phyloP scores from a whole-genome alignment of 2,113 vertebrate species.

The Terrapene triunguis region DNA sequence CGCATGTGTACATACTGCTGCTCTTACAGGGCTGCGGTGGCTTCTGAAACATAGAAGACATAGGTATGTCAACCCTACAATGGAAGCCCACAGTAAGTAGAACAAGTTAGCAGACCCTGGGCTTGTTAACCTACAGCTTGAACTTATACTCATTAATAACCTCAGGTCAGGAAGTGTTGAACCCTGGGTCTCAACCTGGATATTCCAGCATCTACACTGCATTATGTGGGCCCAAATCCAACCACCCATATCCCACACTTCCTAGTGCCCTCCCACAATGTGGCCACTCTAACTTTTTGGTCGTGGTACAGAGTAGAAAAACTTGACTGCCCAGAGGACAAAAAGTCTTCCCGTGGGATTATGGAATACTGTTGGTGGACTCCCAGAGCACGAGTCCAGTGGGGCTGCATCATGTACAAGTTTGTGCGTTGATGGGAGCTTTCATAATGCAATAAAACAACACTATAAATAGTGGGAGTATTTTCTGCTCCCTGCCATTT shows the following conservation, averaged over 20 bases:
- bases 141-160: not conserved
- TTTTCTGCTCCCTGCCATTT: conserved; percentile 21
- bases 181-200: not conserved
- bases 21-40: not conserved
- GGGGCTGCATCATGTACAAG: not conserved
- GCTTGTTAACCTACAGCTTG: not conserved
- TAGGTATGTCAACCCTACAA: not conserved
- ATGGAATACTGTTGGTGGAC: not conserved
- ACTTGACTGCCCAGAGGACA: not conserved
- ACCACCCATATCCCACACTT: not conserved
- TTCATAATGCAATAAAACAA: conserved; percentile 33
- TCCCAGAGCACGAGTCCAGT: not conserved
- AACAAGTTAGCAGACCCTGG: not conserved
- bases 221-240: not conserved
- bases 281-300: not conserved
- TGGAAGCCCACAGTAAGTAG: not conserved
- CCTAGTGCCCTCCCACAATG: not conserved
- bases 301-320: not conserved
- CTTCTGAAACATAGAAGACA: not conserved
- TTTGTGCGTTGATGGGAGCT: conserved; percentile 6
- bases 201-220: not conserved
- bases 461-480: not conserved
- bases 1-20: not conserved
- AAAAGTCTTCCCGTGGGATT: not conserved
- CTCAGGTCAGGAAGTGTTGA: not conserved